Evolutionary conservation across 2,113 vertebrate genomes (phyloP), one percentile per base, ranked within the genome.

Genomic region (Dasyprocta punctata): DNA sequence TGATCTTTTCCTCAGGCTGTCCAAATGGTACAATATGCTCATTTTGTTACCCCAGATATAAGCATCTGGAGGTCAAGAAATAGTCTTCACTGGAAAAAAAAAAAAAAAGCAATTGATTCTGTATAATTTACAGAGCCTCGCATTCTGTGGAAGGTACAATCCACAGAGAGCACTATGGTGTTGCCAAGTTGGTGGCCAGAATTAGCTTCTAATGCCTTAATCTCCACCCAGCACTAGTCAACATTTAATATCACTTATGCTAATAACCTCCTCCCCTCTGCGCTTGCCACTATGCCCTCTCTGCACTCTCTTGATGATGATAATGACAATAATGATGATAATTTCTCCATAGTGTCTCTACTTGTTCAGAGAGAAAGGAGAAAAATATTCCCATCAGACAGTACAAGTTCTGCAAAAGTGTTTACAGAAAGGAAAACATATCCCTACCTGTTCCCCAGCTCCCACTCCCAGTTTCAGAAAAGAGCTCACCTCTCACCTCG

Each of bases 281-380:
- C 24, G 19, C 67, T 63, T 67, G 26, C 78, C 47, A 13, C 44
- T 73, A 54, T 52, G 86, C 54, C 89, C 87, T 90, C 58, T 82
- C 81, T 90, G 78, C 54, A 58, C 49, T 36, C 83, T 90, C 77
- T 89, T 96, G 92, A 96, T 97, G 77, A 97, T 94, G 95, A 90
- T 97, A 93, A 97, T 93, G 61, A 92, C 65, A 65, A 75, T 97
- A 95, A 97, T 97, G 49, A 97, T 75, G 38, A 54, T 97, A 97
- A 97, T 98, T 96, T 97, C 90, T 96, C 65, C 13, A 14, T 17
- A 93, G 28, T 94, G 96, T 63, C 92, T 96, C 96, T 98, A 95
- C 95, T 97, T 97, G 97, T 96, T 97, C 30, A 30, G 26, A 88
- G 81, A 93, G 71, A 97, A 94, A 63, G 19, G 9, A 73, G 24